Base-by-base conservation (phyloP, 37 sponge, comb jelly and placozoan species). In the Beroe ovata region DNA sequence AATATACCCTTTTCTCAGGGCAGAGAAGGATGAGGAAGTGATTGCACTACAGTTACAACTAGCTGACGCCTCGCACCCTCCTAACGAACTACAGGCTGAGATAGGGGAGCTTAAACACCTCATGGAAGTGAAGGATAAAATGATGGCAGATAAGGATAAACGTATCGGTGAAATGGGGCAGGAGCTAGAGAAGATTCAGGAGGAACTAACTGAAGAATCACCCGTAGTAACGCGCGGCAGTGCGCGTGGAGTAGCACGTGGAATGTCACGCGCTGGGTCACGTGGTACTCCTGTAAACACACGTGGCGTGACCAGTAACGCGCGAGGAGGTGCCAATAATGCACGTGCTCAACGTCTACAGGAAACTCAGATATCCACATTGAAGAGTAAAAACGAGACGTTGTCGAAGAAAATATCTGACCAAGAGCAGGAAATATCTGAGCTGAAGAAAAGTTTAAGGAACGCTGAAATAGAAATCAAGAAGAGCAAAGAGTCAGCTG, bases 351-450 rank as follows among this genome's bases (percentile, higher is more conserved):
- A 62, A 25, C 63, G 63, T 4, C 23, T 62, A 3, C 8, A n/a
- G 63, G 63, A 62, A 62, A 62, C 63, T 20, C 63, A 62, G 29
- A 62, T 62, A 62, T 62, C 63, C 29, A 62, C 63, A 8, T 16
- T 62, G 63, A 62, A 62, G 63, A 62, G 63, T 16, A 62, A 25
- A 62, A 62, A 62, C 29, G 63, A 62, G 29, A 16, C 19, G 23
- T 25, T 62, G 21, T 28, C 23, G 28, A 62, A 16, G 4, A 25
- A 4, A 16, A 23, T 62, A 14, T 4, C 63, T 20, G 29, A 62
- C 3, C 29, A 28, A 16, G 63, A 62, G 4, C 23, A 16, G 63
- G 63, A 62, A 6, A 25, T 62, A 25, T 14, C 19, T 8, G 63
- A 62, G 4, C 29, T 62, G 63, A 62, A 62, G 20, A 62, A 62